Base-by-base conservation (phyloP, 2,888 invertebrate genomes). In the Aspidapion aeneum region DNA sequence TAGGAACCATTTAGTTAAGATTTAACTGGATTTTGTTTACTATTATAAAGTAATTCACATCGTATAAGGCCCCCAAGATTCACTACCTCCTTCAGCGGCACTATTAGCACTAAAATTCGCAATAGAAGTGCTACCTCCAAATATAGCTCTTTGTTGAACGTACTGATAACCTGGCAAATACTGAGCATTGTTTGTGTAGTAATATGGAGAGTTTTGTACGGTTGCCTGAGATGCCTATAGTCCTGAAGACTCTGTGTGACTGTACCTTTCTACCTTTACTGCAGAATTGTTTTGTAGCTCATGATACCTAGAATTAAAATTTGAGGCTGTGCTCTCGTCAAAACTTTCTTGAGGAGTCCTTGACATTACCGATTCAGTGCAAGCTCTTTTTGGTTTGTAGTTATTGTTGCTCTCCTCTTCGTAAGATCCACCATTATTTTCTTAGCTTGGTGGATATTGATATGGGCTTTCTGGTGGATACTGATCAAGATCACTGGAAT, bases 401-500 rank as follows among this genome's bases (percentile, higher is more conserved):
- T 78, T 78, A 59, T 78, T 78, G 65, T 79, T 79, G 54, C 73
- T 74, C 55, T 78, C 76, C 1, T 75, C 76, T 9, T 78, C 77
- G 18, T 73, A 72, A 12, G 3, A 7, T 18, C 68, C 65, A 16
- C 63, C 57, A 60, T 74, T 70, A 57, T 77, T 73, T 12, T 70
- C 61, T 60, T 71, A 73, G 61, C 69, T 67, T 1, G 72, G 78
- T 51, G 78, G 78, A 63, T 78, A 77, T 66, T 84, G 84, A 70
- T 69, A 69, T 18, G 79, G 76, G 19, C 79, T 65, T 71, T 82
- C 84, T 20, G 67, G 77, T 20, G 89, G 86, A 78, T 93, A 93
- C 78, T 91, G 91, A 70, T 93, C 93, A 52, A 93, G 77, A 74
- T 92, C 92, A 60, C 84, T 84, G 63, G 83, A 84, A 64, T 89